These are phyloP conservation scores for Muricea muricata DNA, from an alignment of 92 coral and sea anemone genomes.

Conservation along the genomic window DNA sequence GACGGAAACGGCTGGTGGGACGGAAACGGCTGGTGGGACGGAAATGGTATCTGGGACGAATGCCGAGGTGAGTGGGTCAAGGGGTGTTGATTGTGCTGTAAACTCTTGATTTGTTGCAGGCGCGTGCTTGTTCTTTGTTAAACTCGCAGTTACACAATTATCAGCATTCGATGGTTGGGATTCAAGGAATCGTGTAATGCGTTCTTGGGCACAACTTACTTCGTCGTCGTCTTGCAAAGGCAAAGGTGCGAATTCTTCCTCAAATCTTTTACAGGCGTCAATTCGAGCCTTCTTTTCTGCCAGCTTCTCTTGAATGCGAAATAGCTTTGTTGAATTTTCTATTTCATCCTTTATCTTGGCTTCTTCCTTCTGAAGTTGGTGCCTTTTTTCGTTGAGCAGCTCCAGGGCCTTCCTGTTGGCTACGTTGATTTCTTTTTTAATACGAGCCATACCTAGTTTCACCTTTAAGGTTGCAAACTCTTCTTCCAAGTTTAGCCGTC, in stretches of 20 bases:
- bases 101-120: neutral
- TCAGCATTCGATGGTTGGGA: neutral
- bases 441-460: conserved; percentile 35
- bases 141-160: neutral
- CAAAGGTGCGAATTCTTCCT: neutral
- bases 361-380: conserved; percentile 45
- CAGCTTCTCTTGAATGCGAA: conserved; percentile 30
- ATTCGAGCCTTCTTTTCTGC: conserved; percentile 47
- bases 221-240: neutral
- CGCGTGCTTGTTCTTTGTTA: neutral
- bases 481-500: conserved; percentile 53
- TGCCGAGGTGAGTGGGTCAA: neutral
- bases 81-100: neutral
- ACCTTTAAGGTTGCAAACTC: conserved; percentile 46
- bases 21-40: too few species aligned
- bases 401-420: conserved; percentile 38
- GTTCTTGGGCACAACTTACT: neutral
- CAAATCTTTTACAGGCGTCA: neutral
- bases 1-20: too few species aligned
- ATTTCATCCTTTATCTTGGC: conserved; percentile 38
- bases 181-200: neutral
- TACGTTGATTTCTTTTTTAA: conserved; percentile 34
- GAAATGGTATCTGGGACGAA: neutral
- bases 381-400: conserved; percentile 34
- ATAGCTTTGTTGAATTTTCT: conserved; percentile 15